Percentiles rank a stretch among this genome's conserved stretches.
Conservation (phyloP, 2,888 invertebrate species). For the Monopis laevigella region DNA sequence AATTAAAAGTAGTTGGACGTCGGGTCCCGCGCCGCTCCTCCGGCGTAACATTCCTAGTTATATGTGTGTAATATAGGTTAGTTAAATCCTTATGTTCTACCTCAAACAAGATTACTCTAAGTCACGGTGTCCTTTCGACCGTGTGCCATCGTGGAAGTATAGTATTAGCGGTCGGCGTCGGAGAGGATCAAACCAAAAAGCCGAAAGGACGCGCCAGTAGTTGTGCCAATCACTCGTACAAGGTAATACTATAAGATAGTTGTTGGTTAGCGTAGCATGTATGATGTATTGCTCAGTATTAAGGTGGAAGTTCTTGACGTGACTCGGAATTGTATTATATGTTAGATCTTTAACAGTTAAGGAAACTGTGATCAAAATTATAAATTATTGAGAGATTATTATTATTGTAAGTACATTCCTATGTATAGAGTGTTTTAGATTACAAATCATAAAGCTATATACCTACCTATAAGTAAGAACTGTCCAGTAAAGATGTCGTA, state of each 20-base stretch:
- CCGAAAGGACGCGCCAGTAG: slow-evolving; percentile 46
- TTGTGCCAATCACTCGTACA: slow-evolving; percentile 61
- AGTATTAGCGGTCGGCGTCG: too few relatives aligned
- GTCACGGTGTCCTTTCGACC: slow-evolving; percentile 38
- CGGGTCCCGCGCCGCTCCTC: neutral
- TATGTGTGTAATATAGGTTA: slow-evolving; percentile 26
- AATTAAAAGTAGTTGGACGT: neutral
- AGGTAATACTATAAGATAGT: slow-evolving; percentile 59
- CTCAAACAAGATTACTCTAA: slow-evolving; percentile 59
- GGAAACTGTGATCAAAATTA: slow-evolving; percentile 67
- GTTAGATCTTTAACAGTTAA: slow-evolving; percentile 63
- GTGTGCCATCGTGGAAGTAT: neutral
- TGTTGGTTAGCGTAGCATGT: slow-evolving; percentile 50
- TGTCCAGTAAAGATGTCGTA: too few relatives aligned
- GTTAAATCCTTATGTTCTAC: slow-evolving; percentile 60
- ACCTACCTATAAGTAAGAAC: too few relatives aligned
- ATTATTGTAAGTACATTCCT: slow-evolving; percentile 64
- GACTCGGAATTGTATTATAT: slow-evolving; percentile 62
- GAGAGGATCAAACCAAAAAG: slow-evolving; percentile 47
- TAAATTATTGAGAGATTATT: slow-evolving; percentile 67
- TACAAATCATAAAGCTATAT: slow-evolving; percentile 47
- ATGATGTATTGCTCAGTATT: slow-evolving; percentile 66
- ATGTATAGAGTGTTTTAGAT: slow-evolving; percentile 44
- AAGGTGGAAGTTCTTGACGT: slow-evolving; percentile 44
- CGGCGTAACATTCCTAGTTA: slow-evolving; percentile 40